These are phyloP conservation scores for Thamnaconus septentrionalis DNA, from an alignment of 2,113 vertebrate genomes.

Conservation along the genomic window DNA sequence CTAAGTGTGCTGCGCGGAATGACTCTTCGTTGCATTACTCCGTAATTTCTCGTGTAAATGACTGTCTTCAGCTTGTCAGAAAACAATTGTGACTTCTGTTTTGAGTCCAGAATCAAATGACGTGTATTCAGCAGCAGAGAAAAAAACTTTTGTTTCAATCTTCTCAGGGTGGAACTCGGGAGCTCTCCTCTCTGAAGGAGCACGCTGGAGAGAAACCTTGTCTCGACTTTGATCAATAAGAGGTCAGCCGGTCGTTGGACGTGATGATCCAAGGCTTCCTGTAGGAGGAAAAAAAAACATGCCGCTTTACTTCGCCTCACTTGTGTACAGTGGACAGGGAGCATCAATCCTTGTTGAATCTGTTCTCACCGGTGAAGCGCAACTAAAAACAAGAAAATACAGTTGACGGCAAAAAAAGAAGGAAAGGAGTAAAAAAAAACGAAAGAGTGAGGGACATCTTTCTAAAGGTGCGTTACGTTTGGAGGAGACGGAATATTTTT, in stretches of 20 bases:
- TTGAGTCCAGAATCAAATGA: too few species aligned
- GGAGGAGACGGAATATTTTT: too few species aligned
- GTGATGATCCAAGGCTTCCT: constrained; percentile 52
- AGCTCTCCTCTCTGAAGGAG: constrained; percentile 13
- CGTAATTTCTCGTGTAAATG: too few species aligned
- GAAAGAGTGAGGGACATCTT: constrained; percentile 3
- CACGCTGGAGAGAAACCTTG: constrained; percentile 27
- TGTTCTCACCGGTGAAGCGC: too few species aligned
- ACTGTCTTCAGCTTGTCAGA: too few species aligned
- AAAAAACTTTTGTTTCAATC: neutral
- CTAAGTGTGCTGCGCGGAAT: too few species aligned
- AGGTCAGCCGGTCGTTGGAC: constrained; percentile 47
- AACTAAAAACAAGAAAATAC: constrained; percentile 2
- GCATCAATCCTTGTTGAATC: constrained; percentile 25
- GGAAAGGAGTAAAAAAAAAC: constrained; percentile 9
- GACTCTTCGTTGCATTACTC: too few species aligned
- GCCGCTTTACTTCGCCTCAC: constrained; percentile 18
- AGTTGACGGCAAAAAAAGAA: neutral
- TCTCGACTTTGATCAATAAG: constrained; percentile 54
- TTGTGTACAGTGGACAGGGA: constrained; percentile 31
- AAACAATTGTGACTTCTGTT: too few species aligned
- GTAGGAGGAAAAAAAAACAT: constrained; percentile 35
- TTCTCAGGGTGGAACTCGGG: constrained; percentile 6
- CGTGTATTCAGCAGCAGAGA: too few species aligned
- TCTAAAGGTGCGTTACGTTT: too few species aligned